Conservation (phyloP, 2,888 invertebrate genomes). For the Odontocerum albicorne region DNA sequence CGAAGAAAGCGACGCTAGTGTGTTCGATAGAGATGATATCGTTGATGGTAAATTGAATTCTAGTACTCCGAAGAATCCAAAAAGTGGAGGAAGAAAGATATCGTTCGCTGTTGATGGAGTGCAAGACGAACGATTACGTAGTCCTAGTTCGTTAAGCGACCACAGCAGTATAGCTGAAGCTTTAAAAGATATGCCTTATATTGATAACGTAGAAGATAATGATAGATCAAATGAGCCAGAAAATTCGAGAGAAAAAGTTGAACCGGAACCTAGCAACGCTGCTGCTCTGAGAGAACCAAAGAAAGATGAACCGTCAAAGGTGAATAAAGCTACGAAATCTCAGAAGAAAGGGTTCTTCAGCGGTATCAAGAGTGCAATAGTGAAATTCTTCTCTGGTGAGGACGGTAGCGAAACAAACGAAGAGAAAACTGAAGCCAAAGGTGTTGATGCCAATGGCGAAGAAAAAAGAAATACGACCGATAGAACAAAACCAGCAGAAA, state of each 20-base stretch:
- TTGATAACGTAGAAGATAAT: slow-evolving; percentile 27
- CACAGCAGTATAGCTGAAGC: slow-evolving; percentile 32
- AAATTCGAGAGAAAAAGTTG: neutral
- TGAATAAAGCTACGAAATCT: slow-evolving; percentile 1
- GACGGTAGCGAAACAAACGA: slow-evolving; percentile 2
- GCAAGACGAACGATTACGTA: slow-evolving; percentile 1
- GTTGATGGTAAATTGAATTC: slow-evolving; percentile 16
- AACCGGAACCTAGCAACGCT: neutral
- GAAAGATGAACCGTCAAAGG: neutral
- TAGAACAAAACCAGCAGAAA: too few species aligned
- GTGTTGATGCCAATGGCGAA: neutral
- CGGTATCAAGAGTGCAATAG: slow-evolving; percentile 26
- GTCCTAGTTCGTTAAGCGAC: slow-evolving; percentile 20
- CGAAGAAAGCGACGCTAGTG: slow-evolving; percentile 7
- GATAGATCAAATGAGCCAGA: slow-evolving; percentile 2
- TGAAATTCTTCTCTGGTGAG: slow-evolving; percentile 22
- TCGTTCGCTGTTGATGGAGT: slow-evolving; percentile 28
- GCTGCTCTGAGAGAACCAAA: neutral
- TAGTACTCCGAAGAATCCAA: slow-evolving; percentile 23
- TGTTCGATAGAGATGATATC: slow-evolving; percentile 5
- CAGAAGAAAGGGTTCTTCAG: slow-evolving; percentile 29
- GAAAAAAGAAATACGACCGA: neutral
- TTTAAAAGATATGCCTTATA: slow-evolving; percentile 34
- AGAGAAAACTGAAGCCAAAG: neutral
- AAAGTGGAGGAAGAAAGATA: slow-evolving; percentile 25